These are phyloP conservation scores for Vireo altiloquus DNA, from an alignment of 2,113 vertebrate species.

Conservation along the genomic window DNA sequence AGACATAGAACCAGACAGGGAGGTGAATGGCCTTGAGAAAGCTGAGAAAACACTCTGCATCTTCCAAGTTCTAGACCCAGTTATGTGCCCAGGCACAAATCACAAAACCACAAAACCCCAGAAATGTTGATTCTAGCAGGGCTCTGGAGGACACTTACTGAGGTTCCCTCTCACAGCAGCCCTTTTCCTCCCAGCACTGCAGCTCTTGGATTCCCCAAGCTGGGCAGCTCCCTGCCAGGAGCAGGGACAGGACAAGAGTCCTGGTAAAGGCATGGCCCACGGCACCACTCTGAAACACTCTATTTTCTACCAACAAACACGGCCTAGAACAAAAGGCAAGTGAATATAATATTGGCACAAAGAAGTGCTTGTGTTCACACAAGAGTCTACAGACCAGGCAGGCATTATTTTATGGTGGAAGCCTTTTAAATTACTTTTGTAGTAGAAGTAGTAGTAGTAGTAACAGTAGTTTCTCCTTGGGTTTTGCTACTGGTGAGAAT, in stretches of 20 bases:
- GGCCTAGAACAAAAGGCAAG: background rate
- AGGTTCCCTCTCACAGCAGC: background rate
- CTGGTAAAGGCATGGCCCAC: fast-evolving
- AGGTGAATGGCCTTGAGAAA: background rate
- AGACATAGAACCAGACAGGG: background rate
- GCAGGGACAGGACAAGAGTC: background rate
- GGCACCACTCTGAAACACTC: background rate
- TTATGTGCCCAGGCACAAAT: background rate
- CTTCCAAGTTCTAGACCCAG: background rate
- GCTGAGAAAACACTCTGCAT: background rate
- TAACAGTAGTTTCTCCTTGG: background rate
- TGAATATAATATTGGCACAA: background rate
- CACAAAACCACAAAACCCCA: background rate
- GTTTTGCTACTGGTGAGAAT: background rate
- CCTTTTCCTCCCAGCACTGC: background rate
- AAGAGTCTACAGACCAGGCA: background rate
- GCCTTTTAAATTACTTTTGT: background rate
- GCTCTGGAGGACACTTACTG: background rate
- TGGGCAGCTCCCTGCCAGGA: background rate
- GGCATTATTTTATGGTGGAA: background rate
- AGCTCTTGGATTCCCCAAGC: background rate
- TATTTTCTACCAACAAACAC: background rate
- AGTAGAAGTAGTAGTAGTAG: no score
- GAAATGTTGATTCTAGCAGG: background rate
- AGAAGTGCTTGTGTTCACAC: background rate